Evolutionary conservation across 2,797 vertebrate species (phyloP), one percentile per base, ranked within the genome.

Genomic region (Callimico goeldii): DNA sequence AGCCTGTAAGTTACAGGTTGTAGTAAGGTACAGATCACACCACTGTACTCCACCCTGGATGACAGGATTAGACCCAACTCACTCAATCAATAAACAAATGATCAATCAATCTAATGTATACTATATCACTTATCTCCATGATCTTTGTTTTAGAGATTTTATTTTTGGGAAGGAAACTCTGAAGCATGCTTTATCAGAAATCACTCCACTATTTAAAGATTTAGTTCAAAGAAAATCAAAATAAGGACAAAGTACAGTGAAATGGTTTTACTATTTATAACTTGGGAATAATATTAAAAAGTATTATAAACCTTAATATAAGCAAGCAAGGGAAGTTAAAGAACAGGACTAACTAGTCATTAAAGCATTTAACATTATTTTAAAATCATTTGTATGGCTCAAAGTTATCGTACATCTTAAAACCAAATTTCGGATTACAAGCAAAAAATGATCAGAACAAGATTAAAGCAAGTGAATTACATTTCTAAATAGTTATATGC

Each of bases 381-480:
- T 92, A 86, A 92, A 77, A 72, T 84, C 82, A 73, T 94, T 77
- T 97, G 48, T 26, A 81, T 77, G 70, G 26, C 48, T 83, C 30
- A 64, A 96, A 96, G 84, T 73, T 75, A 13, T 61, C 22, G 12
- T 70, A 20, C 28, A 92, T 85, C 76, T 84, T 82, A 88, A 95
- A 85, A 93, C 36, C 30, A 90, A 95, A 81, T 90, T 90, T 77
- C 39, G 82, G 15, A 95, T 83, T 94, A 8, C 24, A 96, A 94
- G 57, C 93, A 88, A 95, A 96, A 97, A 97, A 89, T 43, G 9
- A 90, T 90, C 24, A 95, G 75, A 88, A 64, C 26, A 92, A 95
- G 64, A 95, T 28, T 82, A 95, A 92, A 95, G 64, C 4, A 77
- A 26, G 61, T 14, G 79, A 92, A 70, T 77, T 43, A 85, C 72